A percentile compares a stretch with the other conserved stretches of the same genome.
These are phyloP conservation scores for Dryobota labecula DNA, from an alignment of 2,888 invertebrate genomes.

Conservation along the genomic window DNA sequence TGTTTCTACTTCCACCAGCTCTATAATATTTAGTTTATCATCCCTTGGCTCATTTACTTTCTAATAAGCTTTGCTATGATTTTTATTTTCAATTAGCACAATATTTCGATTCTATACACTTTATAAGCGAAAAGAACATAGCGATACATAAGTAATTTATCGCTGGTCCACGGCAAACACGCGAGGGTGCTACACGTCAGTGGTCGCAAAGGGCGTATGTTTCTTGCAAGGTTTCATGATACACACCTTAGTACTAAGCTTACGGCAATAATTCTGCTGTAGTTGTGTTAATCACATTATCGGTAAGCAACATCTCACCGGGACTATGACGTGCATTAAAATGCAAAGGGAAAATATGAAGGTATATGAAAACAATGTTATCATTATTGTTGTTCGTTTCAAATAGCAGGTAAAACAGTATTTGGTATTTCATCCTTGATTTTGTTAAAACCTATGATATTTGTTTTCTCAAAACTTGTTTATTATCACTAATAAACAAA, in stretches of 20 bases:
- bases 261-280: constrained; percentile 43
- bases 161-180: constrained; percentile 51
- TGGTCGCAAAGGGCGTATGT: constrained; percentile 57
- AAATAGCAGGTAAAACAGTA: constrained; percentile 53
- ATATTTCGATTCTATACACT: constrained; percentile 24
- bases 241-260: constrained; percentile 55
- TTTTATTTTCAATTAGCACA: constrained; percentile 31
- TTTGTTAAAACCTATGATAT: neutral
- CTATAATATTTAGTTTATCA: neutral
- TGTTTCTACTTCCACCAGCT: neutral
- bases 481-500: neutral
- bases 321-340: constrained; percentile 41
- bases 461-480: neutral
- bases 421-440: constrained; percentile 28
- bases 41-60: neutral
- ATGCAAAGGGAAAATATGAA: constrained; percentile 37
- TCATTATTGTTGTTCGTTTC: constrained; percentile 32
- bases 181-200: constrained; percentile 62
- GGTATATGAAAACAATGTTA: constrained; percentile 48
- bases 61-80: neutral
- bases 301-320: constrained; percentile 40
- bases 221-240: constrained; percentile 62
- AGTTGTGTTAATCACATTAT: constrained; percentile 59
- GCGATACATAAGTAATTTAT: constrained; percentile 62
- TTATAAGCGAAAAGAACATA: constrained; percentile 49